Evolutionary conservation across 2,888 invertebrate genomes (phyloP).

Genomic region (Pogonocherus hispidulus): DNA sequence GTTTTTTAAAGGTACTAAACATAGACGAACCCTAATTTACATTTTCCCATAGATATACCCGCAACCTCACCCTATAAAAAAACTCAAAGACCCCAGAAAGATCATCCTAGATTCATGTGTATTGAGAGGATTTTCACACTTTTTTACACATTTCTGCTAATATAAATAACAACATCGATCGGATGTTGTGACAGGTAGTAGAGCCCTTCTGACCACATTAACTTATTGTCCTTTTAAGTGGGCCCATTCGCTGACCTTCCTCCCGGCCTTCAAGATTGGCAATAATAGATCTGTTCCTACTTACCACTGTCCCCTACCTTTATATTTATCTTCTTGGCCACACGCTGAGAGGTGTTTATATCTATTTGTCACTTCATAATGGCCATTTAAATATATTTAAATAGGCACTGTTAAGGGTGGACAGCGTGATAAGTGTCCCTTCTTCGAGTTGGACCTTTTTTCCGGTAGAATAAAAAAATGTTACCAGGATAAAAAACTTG

Average conservation of each 20-base stretch:
- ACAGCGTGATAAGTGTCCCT: conserved; percentile 31
- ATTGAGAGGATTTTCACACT: conserved; percentile 36
- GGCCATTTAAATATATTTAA: conserved; percentile 47
- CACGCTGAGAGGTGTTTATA: conserved; percentile 49
- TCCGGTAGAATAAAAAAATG: conserved; percentile 2
- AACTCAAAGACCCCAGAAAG: not conserved
- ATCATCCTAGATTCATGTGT: conserved; percentile 11
- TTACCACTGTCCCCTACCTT: conserved; percentile 37
- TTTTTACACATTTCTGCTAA: conserved; percentile 34
- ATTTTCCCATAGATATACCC: conserved; percentile 8
- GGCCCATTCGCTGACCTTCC: conserved; percentile 33
- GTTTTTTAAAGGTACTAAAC: not conserved
- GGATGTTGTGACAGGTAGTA: conserved; percentile 48
- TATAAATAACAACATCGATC: conserved; percentile 33
- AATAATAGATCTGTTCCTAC: conserved; percentile 39
- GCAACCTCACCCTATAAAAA: not conserved
- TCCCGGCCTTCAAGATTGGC: conserved; percentile 30
- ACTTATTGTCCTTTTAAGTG: conserved; percentile 43
- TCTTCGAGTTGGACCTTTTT: conserved; percentile 35
- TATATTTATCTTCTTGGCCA: conserved; percentile 42
- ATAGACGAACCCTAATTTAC: not conserved
- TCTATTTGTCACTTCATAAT: conserved; percentile 50
- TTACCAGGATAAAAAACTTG: conserved; percentile 12
- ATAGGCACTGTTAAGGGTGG: conserved; percentile 39
- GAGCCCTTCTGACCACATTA: conserved; percentile 44